A percentile compares a stretch with the other conserved stretches of the same genome.
Conservation (phyloP, 2,888 invertebrate genomes). For the Pilophorus perplexus region DNA sequence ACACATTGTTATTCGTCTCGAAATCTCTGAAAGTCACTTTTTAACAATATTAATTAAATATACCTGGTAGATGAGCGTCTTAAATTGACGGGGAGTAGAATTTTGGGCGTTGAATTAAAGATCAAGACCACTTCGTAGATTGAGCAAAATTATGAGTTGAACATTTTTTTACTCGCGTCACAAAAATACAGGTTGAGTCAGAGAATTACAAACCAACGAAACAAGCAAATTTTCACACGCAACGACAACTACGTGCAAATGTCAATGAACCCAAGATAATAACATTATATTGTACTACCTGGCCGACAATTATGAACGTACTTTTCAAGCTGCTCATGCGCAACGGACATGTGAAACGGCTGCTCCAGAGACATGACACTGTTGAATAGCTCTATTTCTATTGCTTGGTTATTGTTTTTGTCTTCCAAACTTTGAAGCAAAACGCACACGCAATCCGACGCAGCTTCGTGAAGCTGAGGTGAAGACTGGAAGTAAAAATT, state of each 20-base stretch:
- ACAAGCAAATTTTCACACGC: neutral
- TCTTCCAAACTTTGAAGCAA: slow-evolving; percentile 79
- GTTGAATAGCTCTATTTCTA: slow-evolving; percentile 78
- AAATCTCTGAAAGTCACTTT: no score
- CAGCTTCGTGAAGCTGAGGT: slow-evolving; percentile 72
- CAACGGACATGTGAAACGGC: slow-evolving; percentile 86
- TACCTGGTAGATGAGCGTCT: no score
- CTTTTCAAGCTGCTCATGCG: slow-evolving; percentile 90
- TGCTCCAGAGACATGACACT: slow-evolving; percentile 77
- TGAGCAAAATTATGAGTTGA: no score
- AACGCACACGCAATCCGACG: slow-evolving; percentile 85
- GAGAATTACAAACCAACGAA: neutral
- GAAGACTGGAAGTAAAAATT: slow-evolving; percentile 40
- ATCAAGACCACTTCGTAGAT: no score
- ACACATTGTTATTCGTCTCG: no score
- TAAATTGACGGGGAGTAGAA: no score
- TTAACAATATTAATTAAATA: neutral
- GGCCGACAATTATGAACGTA: slow-evolving; percentile 51
- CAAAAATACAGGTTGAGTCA: no score
- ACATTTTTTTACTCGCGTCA: no score
- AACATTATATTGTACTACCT: no score
- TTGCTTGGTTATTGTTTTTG: slow-evolving; percentile 64
- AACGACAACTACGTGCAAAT: neutral
- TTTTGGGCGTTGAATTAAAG: no score
- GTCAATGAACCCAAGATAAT: neutral